Conservation (phyloP, 2,797 vertebrate genomes). For the Rhinella marina region DNA sequence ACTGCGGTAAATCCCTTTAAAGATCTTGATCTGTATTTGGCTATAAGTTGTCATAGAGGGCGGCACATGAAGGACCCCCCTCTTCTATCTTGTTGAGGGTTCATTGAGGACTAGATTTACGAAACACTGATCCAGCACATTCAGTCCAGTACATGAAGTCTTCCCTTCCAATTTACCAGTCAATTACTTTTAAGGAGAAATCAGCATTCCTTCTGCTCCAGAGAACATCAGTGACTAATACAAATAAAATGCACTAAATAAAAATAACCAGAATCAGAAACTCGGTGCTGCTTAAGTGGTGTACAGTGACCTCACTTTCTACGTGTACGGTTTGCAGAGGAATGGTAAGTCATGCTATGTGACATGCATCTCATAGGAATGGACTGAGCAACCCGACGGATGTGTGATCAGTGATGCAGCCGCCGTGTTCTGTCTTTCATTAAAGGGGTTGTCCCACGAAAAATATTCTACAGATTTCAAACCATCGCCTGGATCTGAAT, state of each 20-base stretch:
- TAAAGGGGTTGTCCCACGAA: no score
- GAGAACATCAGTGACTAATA: conserved; percentile 28
- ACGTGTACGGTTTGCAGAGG: background rate
- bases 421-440: no score
- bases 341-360: no score
- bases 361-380: no score
- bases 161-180: conserved; percentile 11
- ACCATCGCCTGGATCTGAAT: no score
- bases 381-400: no score
- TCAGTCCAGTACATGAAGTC: background rate
- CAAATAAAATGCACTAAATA: conserved; percentile 32
- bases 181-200: conserved; percentile 10
- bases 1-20: no score
- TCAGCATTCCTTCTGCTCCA: conserved; percentile 13
- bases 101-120: background rate
- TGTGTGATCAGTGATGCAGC: no score
- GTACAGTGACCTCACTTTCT: background rate
- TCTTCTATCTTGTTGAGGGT: background rate
- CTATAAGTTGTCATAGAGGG: background rate
- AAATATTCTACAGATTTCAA: no score
- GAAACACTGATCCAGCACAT: background rate
- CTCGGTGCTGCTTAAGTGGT: background rate
- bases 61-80: background rate
- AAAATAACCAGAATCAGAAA: conserved; percentile 21
- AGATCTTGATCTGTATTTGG: background rate